Conservation (phyloP, 2,888 invertebrate species). For the Macrophya annulata region DNA sequence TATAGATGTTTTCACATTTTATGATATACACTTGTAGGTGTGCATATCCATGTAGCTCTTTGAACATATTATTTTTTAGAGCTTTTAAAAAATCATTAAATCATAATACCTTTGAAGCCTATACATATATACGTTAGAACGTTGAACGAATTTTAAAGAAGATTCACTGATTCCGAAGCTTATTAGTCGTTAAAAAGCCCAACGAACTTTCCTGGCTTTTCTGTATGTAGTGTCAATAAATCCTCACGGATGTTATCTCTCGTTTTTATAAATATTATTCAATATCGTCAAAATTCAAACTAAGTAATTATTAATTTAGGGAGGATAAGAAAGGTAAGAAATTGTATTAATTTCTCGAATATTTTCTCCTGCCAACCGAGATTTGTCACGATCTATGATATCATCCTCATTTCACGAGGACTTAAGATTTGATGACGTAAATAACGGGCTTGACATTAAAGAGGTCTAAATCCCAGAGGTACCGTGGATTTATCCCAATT, state of each 20-base stretch:
- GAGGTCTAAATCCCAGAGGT: slow-evolving; percentile 35
- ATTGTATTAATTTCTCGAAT: background rate
- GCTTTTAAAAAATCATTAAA: slow-evolving; percentile 8
- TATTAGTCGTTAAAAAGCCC: background rate
- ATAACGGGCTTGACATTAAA: slow-evolving; percentile 50
- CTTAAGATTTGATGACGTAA: slow-evolving; percentile 29
- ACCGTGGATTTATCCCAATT: slow-evolving; percentile 40
- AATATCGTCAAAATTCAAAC: background rate
- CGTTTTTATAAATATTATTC: background rate
- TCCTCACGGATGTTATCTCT: background rate
- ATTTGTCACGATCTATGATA: background rate
- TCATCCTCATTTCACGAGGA: background rate
- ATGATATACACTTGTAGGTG: background rate
- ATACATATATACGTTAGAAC: background rate
- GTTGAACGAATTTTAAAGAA: background rate
- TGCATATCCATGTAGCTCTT: background rate
- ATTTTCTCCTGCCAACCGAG: background rate
- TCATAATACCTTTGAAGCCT: background rate
- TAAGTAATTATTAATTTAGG: no score
- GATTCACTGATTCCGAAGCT: background rate
- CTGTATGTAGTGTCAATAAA: background rate
- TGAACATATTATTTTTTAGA: background rate
- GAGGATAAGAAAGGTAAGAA: background rate
- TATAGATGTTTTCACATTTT: background rate
- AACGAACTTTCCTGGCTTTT: background rate